phyloP scores from a whole-genome alignment of 2,113 vertebrate species.

The Bettongia penicillata region DNA sequence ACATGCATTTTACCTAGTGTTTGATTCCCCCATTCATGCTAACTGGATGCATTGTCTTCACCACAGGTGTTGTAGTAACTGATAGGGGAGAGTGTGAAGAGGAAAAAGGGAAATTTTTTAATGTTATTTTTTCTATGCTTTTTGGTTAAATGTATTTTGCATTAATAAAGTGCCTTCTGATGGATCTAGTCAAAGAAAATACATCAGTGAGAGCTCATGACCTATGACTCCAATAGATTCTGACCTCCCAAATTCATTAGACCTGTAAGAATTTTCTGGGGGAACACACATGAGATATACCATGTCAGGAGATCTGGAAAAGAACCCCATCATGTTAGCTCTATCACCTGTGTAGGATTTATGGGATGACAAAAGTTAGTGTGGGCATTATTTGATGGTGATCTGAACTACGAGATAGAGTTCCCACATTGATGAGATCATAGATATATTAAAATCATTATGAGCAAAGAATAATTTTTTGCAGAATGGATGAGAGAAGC shows the following conservation, averaged over 20 bases:
- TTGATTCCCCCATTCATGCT: not conserved
- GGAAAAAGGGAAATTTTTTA: not conserved
- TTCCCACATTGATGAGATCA: not conserved
- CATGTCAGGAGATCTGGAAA: not conserved
- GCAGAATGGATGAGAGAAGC: no score
- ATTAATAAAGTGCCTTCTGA: not conserved
- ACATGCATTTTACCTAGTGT: not conserved
- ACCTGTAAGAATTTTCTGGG: not conserved
- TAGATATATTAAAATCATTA: not conserved
- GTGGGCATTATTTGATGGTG: not conserved
- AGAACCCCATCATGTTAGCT: not conserved
- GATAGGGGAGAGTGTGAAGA: not conserved
- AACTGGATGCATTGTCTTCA: not conserved
- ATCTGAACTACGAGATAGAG: not conserved
- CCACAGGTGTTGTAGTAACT: not conserved
- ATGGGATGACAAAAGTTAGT: not conserved
- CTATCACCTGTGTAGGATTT: not conserved
- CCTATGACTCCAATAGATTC: not conserved
- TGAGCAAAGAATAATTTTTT: no score
- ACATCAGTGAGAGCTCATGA: not conserved
- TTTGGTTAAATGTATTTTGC: not conserved
- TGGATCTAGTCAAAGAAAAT: not conserved
- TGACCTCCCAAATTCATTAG: not conserved
- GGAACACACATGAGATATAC: not conserved
- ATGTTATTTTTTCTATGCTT: not conserved